phyloP scores from a whole-genome alignment of 2,113 vertebrate species.

The Paraplagusia blochii region DNA sequence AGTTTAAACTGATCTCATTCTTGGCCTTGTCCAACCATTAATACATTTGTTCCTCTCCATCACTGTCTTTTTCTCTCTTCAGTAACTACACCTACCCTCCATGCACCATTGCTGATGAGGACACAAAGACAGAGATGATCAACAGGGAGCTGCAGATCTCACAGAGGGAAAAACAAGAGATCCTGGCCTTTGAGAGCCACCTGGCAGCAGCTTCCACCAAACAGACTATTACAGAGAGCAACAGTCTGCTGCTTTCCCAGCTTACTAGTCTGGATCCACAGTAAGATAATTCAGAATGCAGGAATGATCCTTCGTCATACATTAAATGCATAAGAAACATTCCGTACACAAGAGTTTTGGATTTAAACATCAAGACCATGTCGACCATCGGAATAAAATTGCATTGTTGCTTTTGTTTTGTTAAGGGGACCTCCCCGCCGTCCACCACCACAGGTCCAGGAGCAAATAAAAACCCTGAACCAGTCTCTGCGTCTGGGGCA shows the following conservation, averaged over 20 bases:
- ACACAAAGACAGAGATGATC: constrained; percentile 93
- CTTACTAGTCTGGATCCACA: constrained; percentile 95
- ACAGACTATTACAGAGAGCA: constrained; percentile 97
- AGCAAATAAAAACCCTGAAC: constrained; percentile 93
- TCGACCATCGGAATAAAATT: no score
- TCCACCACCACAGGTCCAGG: constrained; percentile 89
- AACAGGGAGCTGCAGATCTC: constrained; percentile 91
- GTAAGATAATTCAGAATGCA: constrained; percentile 68
- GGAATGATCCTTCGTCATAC: neutral
- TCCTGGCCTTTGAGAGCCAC: constrained; percentile 96
- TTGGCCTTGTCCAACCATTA: neutral
- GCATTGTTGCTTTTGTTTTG: constrained; percentile 3
- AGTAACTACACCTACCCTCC: constrained; percentile 96
- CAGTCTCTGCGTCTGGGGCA: constrained; percentile 93
- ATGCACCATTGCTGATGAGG: constrained; percentile 92
- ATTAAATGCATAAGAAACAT: no score
- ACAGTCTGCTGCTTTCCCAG: constrained; percentile 93
- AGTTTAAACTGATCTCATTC: neutral
- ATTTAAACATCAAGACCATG: no score
- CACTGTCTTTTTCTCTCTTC: neutral
- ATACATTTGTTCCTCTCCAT: no score
- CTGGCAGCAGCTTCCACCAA: constrained; percentile 96
- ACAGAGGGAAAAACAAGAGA: constrained; percentile 96
- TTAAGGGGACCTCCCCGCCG: constrained; percentile 90
- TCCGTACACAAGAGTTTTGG: no score